These are phyloP conservation scores for Cherax quadricarinatus DNA, from an alignment of 1,140 invertebrate genomes.

Conservation along the genomic window DNA sequence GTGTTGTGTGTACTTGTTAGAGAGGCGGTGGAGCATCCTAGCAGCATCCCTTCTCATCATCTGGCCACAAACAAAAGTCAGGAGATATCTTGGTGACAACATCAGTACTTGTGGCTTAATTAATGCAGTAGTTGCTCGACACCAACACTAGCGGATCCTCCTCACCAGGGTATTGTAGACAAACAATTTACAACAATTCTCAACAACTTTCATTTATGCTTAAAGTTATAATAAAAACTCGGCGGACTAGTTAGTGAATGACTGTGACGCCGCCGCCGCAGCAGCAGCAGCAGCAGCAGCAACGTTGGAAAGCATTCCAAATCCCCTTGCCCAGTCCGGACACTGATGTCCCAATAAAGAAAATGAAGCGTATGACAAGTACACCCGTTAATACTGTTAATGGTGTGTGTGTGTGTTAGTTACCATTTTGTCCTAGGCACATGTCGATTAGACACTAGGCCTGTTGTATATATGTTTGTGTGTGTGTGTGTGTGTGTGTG, in stretches of 20 bases:
- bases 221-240: not conserved
- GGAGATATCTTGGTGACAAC: no score
- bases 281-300: no score
- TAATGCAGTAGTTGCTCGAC: no score
- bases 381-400: not conserved
- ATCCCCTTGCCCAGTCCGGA: not conserved
- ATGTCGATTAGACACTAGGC: no score
- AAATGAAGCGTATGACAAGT: not conserved
- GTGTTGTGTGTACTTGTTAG: no score
- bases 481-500: not conserved
- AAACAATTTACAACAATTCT: constrained; percentile 3
- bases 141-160: no score
- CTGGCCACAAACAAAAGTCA: no score
- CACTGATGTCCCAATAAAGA: not conserved
- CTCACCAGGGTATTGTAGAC: not conserved
- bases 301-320: not conserved
- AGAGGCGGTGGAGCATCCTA: no score
- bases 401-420: not conserved
- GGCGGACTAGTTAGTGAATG: not conserved
- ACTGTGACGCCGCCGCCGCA: no score
- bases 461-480: not conserved
- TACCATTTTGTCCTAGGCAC: no score
- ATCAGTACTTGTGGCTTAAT: no score
- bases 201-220: constrained; percentile 18
- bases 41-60: no score